Evolutionary conservation across 2,888 invertebrate species (phyloP), one percentile per base, ranked within the genome.

Genomic region (Trisateles emortualis): DNA sequence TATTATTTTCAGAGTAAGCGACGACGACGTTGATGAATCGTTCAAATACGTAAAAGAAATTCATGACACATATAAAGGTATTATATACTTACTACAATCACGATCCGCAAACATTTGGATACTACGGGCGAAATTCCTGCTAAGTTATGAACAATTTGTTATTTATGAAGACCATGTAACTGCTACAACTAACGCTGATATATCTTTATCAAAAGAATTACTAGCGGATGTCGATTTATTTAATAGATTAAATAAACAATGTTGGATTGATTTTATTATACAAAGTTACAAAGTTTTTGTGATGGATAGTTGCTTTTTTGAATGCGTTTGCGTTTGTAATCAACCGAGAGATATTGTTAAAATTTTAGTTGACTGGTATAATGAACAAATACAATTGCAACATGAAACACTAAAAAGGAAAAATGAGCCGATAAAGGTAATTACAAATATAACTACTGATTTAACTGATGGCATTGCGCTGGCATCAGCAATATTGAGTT

Each of bases 241-340:
- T 62, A 62, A 85, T 19, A 83, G 91, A 64, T 69, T 92, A 30
- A 88, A 81, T 59, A 92, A 91, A 70, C 92, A 92, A 75, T 88
- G 90, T 57, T 95, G 95, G 95, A 68, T 95, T 13, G 95, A 95
- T 72, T 82, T 95, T 29, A 86, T 95, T 65, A 76, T 95, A 48
- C 95, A 95, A 80, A 94, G 93, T 36, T 95, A 94, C 68, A 95
- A 95, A 81, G 90, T 92, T 16, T 93, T 94, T 38, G 80, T 94
- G 4, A 80, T 94, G 71, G 87, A 87, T 10, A 86, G 91, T 64
- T 88, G 93, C 58, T 92, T 91, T 57, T 89, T 90, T 73, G 91
- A 92, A 40, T 91, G 89, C 53, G 79, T 88, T 17, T 90, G 90
- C 69, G 76, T 87, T 16, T 87, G 77, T 64, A 73, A 76, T 9